Evolutionary conservation across 2,888 invertebrate species (phyloP).

Genomic region (Candidula unifasciata): DNA sequence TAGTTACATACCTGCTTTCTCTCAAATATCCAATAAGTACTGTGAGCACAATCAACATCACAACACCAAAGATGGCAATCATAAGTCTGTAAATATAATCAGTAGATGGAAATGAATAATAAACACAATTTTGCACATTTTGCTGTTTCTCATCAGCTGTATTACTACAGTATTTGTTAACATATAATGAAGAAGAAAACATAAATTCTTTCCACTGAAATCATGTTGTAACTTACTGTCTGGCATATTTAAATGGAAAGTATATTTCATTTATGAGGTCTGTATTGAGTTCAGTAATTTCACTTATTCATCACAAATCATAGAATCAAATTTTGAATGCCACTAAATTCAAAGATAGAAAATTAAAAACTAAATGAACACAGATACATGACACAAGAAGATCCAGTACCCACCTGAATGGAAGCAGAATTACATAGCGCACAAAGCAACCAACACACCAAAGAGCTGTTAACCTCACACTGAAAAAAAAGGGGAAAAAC

Average conservation of each 20-base stretch:
- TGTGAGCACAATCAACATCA: constrained; percentile 72
- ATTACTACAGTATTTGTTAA: no score
- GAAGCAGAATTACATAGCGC: constrained; percentile 93
- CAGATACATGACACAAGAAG: not conserved
- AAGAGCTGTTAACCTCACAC: constrained; percentile 87
- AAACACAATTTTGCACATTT: not conserved
- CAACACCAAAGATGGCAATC: constrained; percentile 70
- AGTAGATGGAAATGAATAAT: not conserved
- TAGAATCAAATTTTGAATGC: no score
- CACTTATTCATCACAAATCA: no score
- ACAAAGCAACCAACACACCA: constrained; percentile 96
- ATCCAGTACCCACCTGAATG: constrained; percentile 80
- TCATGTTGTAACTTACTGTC: no score
- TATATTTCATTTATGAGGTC: no score
- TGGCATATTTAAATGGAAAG: no score
- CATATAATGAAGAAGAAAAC: no score
- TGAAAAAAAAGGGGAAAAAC: constrained; percentile 61
- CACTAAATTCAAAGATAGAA: no score
- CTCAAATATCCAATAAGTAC: constrained; percentile 77
- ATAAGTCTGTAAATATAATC: constrained; percentile 59
- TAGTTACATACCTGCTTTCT: constrained; percentile 65
- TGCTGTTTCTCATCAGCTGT: no score
- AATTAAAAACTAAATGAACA: not conserved
- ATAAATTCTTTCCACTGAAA: no score
- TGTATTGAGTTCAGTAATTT: no score